phyloP scores from a whole-genome alignment of 2,888 invertebrate genomes.

The Stratiomys singularior region DNA sequence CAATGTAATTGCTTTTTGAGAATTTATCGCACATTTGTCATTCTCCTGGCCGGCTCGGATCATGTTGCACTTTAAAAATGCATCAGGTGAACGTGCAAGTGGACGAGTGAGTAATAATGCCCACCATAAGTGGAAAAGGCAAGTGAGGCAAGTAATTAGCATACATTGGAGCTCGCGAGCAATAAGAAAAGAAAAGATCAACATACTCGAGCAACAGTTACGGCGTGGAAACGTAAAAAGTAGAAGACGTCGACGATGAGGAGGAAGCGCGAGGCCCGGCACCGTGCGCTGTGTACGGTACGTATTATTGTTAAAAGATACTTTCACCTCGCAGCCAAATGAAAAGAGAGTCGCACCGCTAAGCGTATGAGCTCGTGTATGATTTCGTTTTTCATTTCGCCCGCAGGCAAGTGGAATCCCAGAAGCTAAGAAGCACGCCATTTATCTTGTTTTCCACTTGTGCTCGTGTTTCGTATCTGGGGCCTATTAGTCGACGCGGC shows the following conservation, averaged over 20 bases:
- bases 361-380: background rate
- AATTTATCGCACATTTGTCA: conserved; percentile 17
- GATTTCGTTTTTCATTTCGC: conserved; percentile 25
- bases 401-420: conserved; percentile 15
- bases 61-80: conserved; percentile 17
- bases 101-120: background rate
- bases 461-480: background rate
- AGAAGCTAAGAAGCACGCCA: conserved; percentile 13
- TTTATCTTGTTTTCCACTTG: conserved; percentile 24
- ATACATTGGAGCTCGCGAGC: background rate
- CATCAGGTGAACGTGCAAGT: conserved; percentile 17
- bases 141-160: conserved; percentile 9
- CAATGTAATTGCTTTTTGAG: background rate
- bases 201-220: background rate
- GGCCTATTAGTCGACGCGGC: background rate
- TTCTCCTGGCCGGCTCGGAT: background rate
- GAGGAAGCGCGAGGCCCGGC: conserved; percentile 6
- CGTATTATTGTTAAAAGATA: conserved; percentile 5
- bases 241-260: background rate
- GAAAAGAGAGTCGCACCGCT: background rate
- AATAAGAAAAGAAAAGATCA: background rate
- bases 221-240: background rate
- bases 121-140: background rate
- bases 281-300: background rate
- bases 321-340: background rate